Evolutionary conservation across 2,113 vertebrate genomes (phyloP).

Genomic region (Salvelinus alpinus): DNA sequence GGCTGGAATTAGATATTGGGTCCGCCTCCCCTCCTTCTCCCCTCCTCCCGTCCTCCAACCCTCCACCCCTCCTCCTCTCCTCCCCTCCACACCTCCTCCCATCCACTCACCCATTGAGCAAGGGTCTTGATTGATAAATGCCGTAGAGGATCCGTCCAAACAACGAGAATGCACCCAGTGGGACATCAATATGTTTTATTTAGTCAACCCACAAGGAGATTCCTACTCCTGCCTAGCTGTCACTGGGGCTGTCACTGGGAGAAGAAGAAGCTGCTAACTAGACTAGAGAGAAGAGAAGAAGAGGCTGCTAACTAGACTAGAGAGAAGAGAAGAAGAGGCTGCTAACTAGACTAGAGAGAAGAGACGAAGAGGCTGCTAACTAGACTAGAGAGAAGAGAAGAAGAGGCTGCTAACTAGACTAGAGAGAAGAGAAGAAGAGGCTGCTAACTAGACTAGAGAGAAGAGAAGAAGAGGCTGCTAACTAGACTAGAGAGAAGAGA

Average conservation of each 20-base stretch:
- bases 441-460: no score
- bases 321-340: no score
- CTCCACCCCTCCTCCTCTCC: slow-evolving; percentile 25
- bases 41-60: slow-evolving; percentile 12
- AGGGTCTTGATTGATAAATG: slow-evolving; percentile 91
- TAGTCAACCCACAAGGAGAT: slow-evolving; percentile 84
- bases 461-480: no score
- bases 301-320: no score
- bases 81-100: no score
- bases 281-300: no score
- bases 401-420: no score
- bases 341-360: no score
- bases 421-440: no score
- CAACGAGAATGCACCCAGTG: slow-evolving; percentile 87
- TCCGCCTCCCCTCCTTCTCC: slow-evolving; percentile 56
- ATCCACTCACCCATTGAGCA: slow-evolving; percentile 63
- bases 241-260: slow-evolving; percentile 75
- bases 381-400: no score
- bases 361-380: no score
- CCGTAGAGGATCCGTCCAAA: slow-evolving; percentile 90
- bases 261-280: slow-evolving; percentile 81
- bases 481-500: no score
- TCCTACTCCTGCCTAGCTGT: slow-evolving; percentile 61
- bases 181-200: slow-evolving; percentile 91
- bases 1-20: slow-evolving; percentile 81